Evolutionary conservation across 2,797 vertebrate species (phyloP), one percentile per base, ranked within the genome.

Genomic region (Melanotaenia boesemani): DNA sequence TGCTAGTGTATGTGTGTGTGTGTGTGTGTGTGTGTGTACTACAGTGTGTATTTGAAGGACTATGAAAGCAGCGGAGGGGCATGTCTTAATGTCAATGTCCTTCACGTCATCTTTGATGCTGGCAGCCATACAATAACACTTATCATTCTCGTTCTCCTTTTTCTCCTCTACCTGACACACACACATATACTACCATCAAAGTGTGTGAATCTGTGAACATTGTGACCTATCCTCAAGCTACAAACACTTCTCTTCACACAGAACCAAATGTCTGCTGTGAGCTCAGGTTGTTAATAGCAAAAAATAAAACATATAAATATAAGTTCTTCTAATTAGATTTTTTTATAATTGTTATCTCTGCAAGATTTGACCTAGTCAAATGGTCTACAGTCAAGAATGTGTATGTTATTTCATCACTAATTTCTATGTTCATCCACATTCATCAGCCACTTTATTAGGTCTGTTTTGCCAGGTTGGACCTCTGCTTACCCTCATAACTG

Each of bases 21-120:
- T 79, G 66, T 67, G 63, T 26, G 24, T 26, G 24, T 26, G 24
- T 26, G 24, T 75, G 10, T 26, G 37, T 74, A 63, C 8, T 44
- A 52, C 24, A 61, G 72, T 37, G 65, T 67, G 44, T 69, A 20
- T 20, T 46, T 32, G 46, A 16, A 32, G 69, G 82, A 65, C 57
- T 5, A n/a, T 64, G 60, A 64, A 65, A 68, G 72, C 75, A 77
- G 67, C 56, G 74, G 44, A 76, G 67, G 52, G 77, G 59, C 11
- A 60, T 61, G 63, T 76, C 54, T 62, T 28, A 67, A 69, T 74
- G 85, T 84, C 72, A 74, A 75, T 82, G 81, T 86, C 84, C 79
- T 81, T 83, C 58, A 81, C 74, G 36, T 81, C 83, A 83, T 87
- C 68, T 20, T 13, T 59, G 79, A 79, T 71, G 37, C 67, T 84